Evolutionary conservation across 2,888 invertebrate genomes (phyloP).

Genomic region (Trissolcus brochymenae): DNA sequence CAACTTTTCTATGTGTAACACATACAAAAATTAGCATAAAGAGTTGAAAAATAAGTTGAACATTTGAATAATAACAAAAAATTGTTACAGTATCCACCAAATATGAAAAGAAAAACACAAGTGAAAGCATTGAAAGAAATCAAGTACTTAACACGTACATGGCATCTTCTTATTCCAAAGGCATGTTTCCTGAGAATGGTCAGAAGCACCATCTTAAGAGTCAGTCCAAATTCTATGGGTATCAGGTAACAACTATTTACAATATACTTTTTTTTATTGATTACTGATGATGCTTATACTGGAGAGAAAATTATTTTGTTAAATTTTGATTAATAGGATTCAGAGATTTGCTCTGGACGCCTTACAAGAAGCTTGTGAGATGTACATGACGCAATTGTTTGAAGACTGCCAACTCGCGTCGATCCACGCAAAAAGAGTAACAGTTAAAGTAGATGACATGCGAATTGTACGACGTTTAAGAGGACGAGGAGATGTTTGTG

Average conservation of each 20-base stretch:
- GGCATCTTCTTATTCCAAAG: conserved; percentile 4
- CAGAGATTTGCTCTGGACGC: conserved; percentile 72
- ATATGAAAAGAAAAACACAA: background rate
- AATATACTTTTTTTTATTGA: background rate
- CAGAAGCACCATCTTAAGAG: background rate
- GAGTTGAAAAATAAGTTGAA: no score
- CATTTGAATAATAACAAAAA: background rate
- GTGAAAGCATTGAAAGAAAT: background rate
- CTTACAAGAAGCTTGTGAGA: conserved; percentile 77
- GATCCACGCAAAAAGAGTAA: conserved; percentile 76
- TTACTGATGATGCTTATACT: background rate
- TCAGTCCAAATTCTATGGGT: background rate
- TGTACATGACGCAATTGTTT: conserved; percentile 77
- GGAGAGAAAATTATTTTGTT: background rate
- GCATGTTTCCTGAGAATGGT: background rate
- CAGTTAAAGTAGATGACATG: conserved; percentile 77
- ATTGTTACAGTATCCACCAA: background rate
- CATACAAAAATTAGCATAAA: no score
- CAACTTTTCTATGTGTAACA: no score
- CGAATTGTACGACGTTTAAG: conserved; percentile 74
- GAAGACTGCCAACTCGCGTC: conserved; percentile 77
- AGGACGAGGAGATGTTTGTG: conserved; percentile 73
- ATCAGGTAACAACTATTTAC: background rate
- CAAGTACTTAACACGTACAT: background rate
- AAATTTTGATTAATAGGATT: conserved; percentile 63